A percentile compares a stretch with the other conserved stretches of the same genome.
Conservation (phyloP, 2,113 vertebrate species). For the Sylvia atricapilla region DNA sequence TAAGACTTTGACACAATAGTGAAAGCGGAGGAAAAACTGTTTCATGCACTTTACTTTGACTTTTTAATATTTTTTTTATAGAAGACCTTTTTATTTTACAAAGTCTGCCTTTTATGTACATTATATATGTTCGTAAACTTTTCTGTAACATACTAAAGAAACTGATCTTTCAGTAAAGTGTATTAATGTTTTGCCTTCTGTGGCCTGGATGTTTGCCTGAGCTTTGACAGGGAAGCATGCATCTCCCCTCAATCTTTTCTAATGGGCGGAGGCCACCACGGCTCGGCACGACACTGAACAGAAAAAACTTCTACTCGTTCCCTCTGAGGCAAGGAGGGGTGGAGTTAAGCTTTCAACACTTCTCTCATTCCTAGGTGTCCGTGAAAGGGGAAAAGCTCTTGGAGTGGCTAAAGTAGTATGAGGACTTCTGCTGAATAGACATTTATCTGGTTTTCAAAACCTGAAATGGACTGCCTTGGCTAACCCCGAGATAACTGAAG, state of each 20-base stretch:
- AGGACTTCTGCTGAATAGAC: background rate
- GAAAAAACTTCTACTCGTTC: background rate
- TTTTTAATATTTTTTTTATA: slow-evolving; percentile 75
- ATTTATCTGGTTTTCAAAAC: background rate
- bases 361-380: background rate
- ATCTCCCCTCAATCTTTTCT: background rate
- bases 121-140: slow-evolving; percentile 68
- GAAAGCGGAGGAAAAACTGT: slow-evolving; percentile 50
- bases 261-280: background rate
- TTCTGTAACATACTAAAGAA: slow-evolving; percentile 80
- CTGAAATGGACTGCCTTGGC: background rate
- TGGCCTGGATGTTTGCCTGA: slow-evolving; percentile 32
- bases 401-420: background rate
- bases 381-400: background rate
- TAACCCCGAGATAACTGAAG: background rate
- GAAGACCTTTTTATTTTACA: slow-evolving; percentile 72
- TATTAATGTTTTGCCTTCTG: slow-evolving; percentile 59
- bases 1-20: slow-evolving; percentile 44
- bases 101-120: slow-evolving; percentile 71
- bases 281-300: background rate
- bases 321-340: background rate
- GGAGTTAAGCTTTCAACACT: background rate
- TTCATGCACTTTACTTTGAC: slow-evolving; percentile 80
- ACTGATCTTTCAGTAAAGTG: slow-evolving; percentile 79
- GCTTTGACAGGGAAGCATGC: background rate